phyloP scores from a whole-genome alignment of 2,888 invertebrate genomes.

The Epirrhoe alternata region DNA sequence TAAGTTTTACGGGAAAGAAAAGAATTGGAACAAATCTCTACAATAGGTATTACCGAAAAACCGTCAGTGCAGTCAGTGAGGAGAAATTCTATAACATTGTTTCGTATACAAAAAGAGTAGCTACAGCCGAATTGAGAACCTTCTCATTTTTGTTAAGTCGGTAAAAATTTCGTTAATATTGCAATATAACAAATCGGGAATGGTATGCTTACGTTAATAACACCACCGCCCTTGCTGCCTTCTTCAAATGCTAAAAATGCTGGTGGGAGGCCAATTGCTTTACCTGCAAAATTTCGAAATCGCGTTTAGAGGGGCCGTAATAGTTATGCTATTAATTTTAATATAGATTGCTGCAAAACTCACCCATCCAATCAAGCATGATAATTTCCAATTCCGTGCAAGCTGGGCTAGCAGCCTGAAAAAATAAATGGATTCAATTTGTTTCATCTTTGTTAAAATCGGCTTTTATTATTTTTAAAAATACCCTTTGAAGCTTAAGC shows the following conservation, averaged over 20 bases:
- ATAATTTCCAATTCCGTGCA: conserved; percentile 98
- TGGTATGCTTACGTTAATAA: conserved; percentile 90
- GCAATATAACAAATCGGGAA: neutral
- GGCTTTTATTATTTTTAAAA: neutral
- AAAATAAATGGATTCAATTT: conserved; percentile 43
- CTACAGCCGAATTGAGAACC: neutral
- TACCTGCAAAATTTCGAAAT: conserved; percentile 81
- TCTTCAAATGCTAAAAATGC: conserved; percentile 93
- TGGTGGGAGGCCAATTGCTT: conserved; percentile 96
- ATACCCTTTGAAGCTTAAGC: neutral
- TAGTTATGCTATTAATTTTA: neutral
- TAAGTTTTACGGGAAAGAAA: no score
- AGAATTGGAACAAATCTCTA: no score
- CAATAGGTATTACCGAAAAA: no score
- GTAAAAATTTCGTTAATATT: neutral
- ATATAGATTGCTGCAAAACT: conserved; percentile 51
- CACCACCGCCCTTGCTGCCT: conserved; percentile 96
- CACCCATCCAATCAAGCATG: conserved; percentile 97
- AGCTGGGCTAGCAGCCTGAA: conserved; percentile 97
- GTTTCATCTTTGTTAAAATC: neutral
- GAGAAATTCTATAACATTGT: no score
- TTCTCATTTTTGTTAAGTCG: neutral
- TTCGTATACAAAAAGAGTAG: neutral
- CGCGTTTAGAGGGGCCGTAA: neutral
- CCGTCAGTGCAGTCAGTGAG: no score